Percentiles rank a stretch among this genome's conserved stretches.
Evolutionary conservation across 1,140 invertebrate genomes (phyloP).

Genomic region (Caenorhabditis elegans): DNA sequence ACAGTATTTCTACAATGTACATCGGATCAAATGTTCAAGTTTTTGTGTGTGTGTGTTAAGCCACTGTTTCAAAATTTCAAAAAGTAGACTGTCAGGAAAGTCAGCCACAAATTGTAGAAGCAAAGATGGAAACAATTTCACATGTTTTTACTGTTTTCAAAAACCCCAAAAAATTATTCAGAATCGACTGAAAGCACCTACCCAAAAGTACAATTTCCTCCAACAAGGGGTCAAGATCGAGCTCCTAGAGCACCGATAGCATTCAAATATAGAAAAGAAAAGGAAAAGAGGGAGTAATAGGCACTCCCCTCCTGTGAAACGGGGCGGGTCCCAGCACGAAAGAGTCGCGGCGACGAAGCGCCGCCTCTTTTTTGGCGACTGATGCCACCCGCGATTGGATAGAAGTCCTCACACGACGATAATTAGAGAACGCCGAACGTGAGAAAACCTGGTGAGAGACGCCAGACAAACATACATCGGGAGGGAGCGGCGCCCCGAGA

Average conservation of each 20-base stretch:
- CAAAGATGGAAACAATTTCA: too few species aligned
- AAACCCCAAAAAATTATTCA: too few species aligned
- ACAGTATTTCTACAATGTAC: too few species aligned
- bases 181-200: neutral
- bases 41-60: too few species aligned
- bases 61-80: too few species aligned
- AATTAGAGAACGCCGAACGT: neutral
- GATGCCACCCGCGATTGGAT: constrained; percentile 4
- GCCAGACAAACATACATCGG: neutral
- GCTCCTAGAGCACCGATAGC: neutral
- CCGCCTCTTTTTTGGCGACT: constrained; percentile 15
- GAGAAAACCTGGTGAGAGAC: neutral
- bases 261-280: neutral
- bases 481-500: neutral
- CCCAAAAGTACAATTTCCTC: neutral
- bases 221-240: neutral
- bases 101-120: too few species aligned
- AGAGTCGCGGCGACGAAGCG: constrained; percentile 4
- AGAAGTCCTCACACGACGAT: neutral
- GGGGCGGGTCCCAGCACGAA: neutral
- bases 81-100: too few species aligned
- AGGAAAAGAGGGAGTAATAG: neutral
- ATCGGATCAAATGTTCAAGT: too few species aligned
- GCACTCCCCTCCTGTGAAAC: neutral
- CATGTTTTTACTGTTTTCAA: too few species aligned